Base-by-base conservation (phyloP, 2,888 invertebrate genomes). In the Apantesis nais region DNA sequence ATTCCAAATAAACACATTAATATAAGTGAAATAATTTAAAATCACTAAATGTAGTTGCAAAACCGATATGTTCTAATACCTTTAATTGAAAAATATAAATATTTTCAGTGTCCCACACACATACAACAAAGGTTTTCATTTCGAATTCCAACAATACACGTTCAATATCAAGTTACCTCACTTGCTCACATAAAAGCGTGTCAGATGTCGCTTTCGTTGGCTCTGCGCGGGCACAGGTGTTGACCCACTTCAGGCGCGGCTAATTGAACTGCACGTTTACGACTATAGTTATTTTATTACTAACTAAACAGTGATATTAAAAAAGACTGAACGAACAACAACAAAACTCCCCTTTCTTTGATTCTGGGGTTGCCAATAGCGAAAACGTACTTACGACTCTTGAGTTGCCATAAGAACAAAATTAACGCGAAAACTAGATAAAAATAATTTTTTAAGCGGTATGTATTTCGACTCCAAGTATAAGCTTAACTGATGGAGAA, bases 181-280 rank as follows among this genome's bases (percentile, higher is more conserved):
- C 67, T 70, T 70, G 66, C 62, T 67, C 68, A 71, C 60, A 66
- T 74, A 81, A 83, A 67, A 80, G 73, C 79, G 78, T 84, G 85
- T 82, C 83, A 77, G 72, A 74, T 81, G 79, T 86, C 84, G 71
- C 84, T 86, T 86, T 86, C 83, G 74, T 84, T 83, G 74, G 74
- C 74, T 34, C 55, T n/a, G 74, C 72, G 74, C 68, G 66, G 74
- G 68, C 74, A 72, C 81, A 80, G 79, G 81, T 80, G 76, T 71
- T 80, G 80, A 58, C 80, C 73, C 55, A 80, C 81, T 80, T 81
- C 39, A 55, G 41, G 63, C 39, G 44, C 60, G 9, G 44, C 34
- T 70, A 70, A 70, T 70, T 66, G 62, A 52, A 62, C 64, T 60
- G 25, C n/a, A 22, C 65, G 66, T 66, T 60, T 41, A 16, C 44